These are phyloP conservation scores for Sander vitreus DNA, from an alignment of 2,113 vertebrate species.

Conservation along the genomic window DNA sequence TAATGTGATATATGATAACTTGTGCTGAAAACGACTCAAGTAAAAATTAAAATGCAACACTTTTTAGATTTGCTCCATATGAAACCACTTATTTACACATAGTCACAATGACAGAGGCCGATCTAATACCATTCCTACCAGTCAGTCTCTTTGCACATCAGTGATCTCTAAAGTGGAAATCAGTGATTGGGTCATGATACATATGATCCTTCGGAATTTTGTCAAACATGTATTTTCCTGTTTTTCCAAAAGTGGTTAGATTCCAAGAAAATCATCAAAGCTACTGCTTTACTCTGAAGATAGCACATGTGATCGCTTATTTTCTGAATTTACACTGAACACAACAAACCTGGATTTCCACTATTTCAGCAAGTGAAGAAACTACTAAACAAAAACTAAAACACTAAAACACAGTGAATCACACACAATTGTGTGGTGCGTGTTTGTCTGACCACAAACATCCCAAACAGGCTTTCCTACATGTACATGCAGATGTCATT, in stretches of 20 bases:
- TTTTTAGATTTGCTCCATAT: too few species aligned
- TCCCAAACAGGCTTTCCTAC: not conserved
- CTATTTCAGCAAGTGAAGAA: conserved; percentile 29
- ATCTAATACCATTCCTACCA: not conserved
- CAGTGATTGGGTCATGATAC: too few species aligned
- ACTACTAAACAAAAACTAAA: too few species aligned
- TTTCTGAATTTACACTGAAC: not conserved
- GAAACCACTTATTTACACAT: not conserved
- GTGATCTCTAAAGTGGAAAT: not conserved
- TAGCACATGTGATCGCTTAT: not conserved
- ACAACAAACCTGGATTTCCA: conserved; percentile 36
- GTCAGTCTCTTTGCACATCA: not conserved
- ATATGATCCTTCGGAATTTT: too few species aligned
- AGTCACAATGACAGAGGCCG: not conserved
- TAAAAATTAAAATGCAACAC: not conserved
- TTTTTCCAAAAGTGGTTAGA: too few species aligned
- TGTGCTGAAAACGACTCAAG: not conserved
- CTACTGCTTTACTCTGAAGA: not conserved
- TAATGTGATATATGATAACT: not conserved
- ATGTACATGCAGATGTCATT: not conserved
- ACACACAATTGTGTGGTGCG: not conserved
- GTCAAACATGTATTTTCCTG: too few species aligned
- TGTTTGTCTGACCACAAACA: conserved; percentile 22
- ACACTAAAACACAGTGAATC: conserved; percentile 54
- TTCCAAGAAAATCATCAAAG: not conserved